phyloP scores from a whole-genome alignment of 92 coral and sea anemone genomes.

The Isaurus tuberculatus region DNA sequence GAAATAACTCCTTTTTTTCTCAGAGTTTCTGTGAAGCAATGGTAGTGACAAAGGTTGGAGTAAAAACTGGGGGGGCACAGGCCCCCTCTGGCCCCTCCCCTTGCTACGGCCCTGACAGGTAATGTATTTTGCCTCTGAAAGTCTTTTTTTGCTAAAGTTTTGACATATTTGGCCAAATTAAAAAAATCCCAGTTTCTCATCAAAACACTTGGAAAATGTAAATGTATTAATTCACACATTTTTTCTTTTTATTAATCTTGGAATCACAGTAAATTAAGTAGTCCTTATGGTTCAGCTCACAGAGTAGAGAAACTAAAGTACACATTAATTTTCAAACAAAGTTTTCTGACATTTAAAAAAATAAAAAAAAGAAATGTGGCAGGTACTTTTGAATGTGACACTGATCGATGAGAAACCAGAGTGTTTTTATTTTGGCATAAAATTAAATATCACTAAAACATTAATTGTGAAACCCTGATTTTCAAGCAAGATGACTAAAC shows the following conservation, averaged over 20 bases:
- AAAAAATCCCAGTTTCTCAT: constrained; percentile 3
- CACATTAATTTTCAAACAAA: neutral
- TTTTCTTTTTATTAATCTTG: neutral
- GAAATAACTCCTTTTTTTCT: no score
- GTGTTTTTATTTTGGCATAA: neutral
- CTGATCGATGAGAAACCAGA: neutral
- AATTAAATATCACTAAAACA: neutral
- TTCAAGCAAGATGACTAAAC: neutral
- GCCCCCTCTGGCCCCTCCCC: no score
- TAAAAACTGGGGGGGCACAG: no score
- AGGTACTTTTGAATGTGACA: neutral
- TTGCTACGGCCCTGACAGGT: neutral
- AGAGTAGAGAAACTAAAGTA: neutral
- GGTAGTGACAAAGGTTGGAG: no score
- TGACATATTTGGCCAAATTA: neutral
- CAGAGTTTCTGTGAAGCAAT: no score
- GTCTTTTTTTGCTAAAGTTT: neutral
- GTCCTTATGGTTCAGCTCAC: constrained; percentile 9
- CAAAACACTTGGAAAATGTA: neutral
- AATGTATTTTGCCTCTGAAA: constrained; percentile 3
- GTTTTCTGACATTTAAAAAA: neutral
- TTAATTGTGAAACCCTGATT: neutral
- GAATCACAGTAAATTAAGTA: neutral
- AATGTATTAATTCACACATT: neutral
- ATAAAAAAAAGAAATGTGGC: neutral